Evolutionary conservation across 2,888 invertebrate species (phyloP), one percentile per base, ranked within the genome.

Genomic region (Eupeodes luniger): DNA sequence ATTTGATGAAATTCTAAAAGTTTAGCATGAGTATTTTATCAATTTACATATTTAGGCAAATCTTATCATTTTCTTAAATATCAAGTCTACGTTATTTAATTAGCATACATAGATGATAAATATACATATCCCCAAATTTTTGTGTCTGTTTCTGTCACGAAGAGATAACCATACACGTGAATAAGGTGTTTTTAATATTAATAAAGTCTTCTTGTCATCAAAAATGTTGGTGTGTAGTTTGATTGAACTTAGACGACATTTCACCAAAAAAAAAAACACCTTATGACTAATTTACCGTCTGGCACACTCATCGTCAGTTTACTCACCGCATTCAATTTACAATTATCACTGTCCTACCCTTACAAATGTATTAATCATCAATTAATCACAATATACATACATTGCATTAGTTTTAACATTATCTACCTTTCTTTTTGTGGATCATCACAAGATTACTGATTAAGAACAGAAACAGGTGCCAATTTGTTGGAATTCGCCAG

Each of bases 261-360:
- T 72, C 53, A 72, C 19, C 57, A n/a, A 19, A 19, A 27, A 27
- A 27, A 27, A 53, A 66, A 27, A 12, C 80, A 76, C 76, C 51
- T 67, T 47, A 59, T 85, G 85, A 85, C 76, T 85, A 81, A 81
- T 85, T 57, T 19, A 5, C 64, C 5, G 62, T 76, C 53, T 44
- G 66, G 76, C 12, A 64, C 61, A 77, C 59, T 83, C 72, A 76
- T 62, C 76, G 53, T 66, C 61, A 51, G 53, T 70, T 86, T 70
- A 74, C 70, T 79, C 82, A 77, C 76, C 64, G n/a, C 14, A 69
- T 40, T 67, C 55, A 79, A 66, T 75, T 75, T 55, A 74, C 51
- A 78, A 61, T 62, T 66, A 74, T 11, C n/a, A 5, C 11, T 57
- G 27, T 47, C 72, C 72, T 47, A 72, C 72, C 72, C 27, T 27